Conservation (phyloP, 2,797 vertebrate species). For the Acanthurus lineatus region DNA sequence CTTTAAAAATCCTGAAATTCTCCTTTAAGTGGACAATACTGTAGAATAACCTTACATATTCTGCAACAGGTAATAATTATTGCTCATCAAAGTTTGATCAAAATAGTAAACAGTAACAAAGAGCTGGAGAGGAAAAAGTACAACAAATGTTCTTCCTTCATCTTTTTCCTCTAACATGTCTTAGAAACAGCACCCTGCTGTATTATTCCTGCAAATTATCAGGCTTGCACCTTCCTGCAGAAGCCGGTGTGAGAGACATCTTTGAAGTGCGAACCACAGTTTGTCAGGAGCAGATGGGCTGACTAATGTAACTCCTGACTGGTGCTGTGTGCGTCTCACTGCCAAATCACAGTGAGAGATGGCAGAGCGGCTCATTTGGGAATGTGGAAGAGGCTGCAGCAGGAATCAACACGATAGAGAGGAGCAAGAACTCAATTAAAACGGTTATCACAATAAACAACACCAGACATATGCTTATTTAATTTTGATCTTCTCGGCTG, state of each 20-base stretch:
- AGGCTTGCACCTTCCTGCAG: slow-evolving; percentile 53
- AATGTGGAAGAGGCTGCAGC: slow-evolving; percentile 49
- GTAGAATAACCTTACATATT: no score
- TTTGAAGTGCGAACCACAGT: slow-evolving; percentile 81
- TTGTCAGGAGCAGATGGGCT: slow-evolving; percentile 79
- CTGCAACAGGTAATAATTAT: no score
- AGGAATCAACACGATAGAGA: slow-evolving; percentile 57
- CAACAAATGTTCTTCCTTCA: not conserved
- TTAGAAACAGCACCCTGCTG: slow-evolving; percentile 36
- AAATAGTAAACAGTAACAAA: not conserved
- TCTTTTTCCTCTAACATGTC: not conserved
- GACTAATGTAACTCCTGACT: slow-evolving; percentile 77
- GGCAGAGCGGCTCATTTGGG: slow-evolving; percentile 66
- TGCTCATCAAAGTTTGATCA: not conserved
- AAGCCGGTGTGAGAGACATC: slow-evolving; percentile 60
- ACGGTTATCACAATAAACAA: slow-evolving; percentile 67
- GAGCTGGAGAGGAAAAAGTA: not conserved
- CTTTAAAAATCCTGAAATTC: no score
- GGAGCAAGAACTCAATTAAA: slow-evolving; percentile 63
- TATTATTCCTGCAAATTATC: slow-evolving; percentile 52
- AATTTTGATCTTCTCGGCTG: slow-evolving; percentile 25
- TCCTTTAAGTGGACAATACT: no score
- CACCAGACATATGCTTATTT: slow-evolving; percentile 51
- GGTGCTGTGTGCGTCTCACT: slow-evolving; percentile 50
- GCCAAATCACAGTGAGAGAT: slow-evolving; percentile 72